Conservation (phyloP, 2,113 vertebrate species). For the Poecilia latipinna region DNA sequence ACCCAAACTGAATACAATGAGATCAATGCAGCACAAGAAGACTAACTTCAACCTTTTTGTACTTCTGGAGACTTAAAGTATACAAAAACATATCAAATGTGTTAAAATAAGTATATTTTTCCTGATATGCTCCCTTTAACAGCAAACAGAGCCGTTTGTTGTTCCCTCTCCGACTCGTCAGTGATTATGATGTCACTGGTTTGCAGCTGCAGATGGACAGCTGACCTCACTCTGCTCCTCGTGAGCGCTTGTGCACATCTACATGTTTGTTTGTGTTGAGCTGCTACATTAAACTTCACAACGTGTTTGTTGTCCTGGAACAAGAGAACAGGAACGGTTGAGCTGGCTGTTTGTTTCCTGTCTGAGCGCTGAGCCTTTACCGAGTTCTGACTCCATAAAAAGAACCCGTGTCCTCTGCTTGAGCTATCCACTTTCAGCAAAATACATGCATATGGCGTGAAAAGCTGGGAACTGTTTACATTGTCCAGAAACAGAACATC, state of each 20-base stretch:
- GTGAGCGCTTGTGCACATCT: constrained; percentile 25
- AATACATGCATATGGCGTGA: neutral
- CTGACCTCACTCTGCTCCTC: constrained; percentile 44
- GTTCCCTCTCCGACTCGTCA: neutral
- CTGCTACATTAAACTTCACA: constrained; percentile 14
- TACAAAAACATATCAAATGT: too few relatives aligned
- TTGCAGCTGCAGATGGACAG: constrained; percentile 27
- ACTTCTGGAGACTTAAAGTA: too few relatives aligned
- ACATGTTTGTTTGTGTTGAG: constrained; percentile 29
- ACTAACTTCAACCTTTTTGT: too few relatives aligned
- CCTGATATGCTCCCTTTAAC: neutral
- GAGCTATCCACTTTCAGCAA: constrained; percentile 16
- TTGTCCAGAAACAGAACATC: constrained; percentile 29
- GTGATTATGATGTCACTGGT: constrained; percentile 45
- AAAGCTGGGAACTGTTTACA: constrained; percentile 17
- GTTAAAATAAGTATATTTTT: too few relatives aligned
- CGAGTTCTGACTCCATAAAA: constrained; percentile 19
- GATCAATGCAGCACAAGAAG: too few relatives aligned
- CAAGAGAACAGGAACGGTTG: constrained; percentile 48
- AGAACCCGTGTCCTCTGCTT: constrained; percentile 29
- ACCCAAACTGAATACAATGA: too few relatives aligned
- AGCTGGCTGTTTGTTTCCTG: constrained; percentile 53
- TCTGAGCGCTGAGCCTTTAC: constrained; percentile 6
- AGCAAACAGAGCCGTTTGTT: constrained; percentile 9
- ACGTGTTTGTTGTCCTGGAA: constrained; percentile 12